Percentiles rank a stretch among this genome's conserved stretches.
Conservation (phyloP, 2,888 invertebrate genomes). For the Eupithecia abbreviata region DNA sequence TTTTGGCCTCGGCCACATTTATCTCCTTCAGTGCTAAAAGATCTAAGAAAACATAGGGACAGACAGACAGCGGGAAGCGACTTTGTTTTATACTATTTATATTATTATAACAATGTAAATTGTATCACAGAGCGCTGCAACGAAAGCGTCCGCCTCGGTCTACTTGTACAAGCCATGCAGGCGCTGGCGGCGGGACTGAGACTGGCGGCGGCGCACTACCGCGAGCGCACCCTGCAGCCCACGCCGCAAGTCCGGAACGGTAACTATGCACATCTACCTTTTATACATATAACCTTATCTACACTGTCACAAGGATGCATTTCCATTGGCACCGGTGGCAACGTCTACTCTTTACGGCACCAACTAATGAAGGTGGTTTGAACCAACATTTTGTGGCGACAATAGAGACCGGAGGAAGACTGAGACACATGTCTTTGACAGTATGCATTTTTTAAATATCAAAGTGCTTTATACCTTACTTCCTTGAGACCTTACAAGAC, state of each 20-base stretch:
- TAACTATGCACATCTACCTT: slow-evolving; percentile 56
- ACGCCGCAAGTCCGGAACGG: slow-evolving; percentile 96
- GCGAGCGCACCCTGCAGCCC: slow-evolving; percentile 92
- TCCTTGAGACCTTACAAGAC: no score
- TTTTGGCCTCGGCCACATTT: no score
- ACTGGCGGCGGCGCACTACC: slow-evolving; percentile 93
- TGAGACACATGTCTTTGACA: no score
- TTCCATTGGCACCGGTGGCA: not conserved
- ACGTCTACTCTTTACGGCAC: not conserved
- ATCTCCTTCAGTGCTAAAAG: no score
- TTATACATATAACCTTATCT: not conserved
- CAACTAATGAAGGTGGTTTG: not conserved
- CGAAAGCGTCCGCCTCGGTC: slow-evolving; percentile 88
- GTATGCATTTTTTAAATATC: no score
- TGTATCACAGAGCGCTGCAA: slow-evolving; percentile 64
- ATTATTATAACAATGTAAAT: not conserved
- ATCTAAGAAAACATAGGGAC: no score
- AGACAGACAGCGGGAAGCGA: no score
- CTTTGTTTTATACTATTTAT: no score
- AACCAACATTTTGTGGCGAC: no score
- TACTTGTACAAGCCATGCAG: slow-evolving; percentile 95
- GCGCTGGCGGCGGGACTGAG: slow-evolving; percentile 97
- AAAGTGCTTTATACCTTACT: no score
- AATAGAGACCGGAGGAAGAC: not conserved
- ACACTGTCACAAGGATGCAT: not conserved